These are phyloP conservation scores for Hermodice carunculata DNA, from an alignment of 2,888 invertebrate genomes.

Conservation along the genomic window DNA sequence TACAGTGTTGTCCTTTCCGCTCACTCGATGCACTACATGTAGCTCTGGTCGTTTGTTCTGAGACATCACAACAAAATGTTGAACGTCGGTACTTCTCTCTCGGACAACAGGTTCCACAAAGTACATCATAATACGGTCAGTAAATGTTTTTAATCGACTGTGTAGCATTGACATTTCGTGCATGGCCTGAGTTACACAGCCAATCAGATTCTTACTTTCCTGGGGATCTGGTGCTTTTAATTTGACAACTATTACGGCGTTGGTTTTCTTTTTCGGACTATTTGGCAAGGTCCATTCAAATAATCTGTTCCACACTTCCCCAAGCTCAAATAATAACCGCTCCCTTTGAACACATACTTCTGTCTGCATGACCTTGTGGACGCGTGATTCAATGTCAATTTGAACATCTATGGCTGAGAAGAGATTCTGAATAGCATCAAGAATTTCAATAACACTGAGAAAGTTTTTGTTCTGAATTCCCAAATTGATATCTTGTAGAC, in stretches of 20 bases:
- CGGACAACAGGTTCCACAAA: conserved; percentile 28
- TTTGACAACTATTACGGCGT: conserved; percentile 1
- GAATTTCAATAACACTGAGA: conserved; percentile 19
- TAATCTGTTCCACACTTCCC: conserved; percentile 38
- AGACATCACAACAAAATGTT: conserved; percentile 24
- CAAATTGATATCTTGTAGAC: conserved; percentile 8
- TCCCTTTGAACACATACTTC: conserved; percentile 43
- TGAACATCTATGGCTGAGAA: conserved; percentile 20
- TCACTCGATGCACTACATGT: too few species aligned
- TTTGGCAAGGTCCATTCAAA: conserved; percentile 37
- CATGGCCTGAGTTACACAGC: conserved; percentile 32
- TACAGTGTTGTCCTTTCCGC: conserved; percentile 6
- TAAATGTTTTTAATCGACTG: conserved; percentile 29
- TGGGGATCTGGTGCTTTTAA: conserved; percentile 28
- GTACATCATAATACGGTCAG: conserved; percentile 33
- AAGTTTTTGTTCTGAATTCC: conserved; percentile 14
- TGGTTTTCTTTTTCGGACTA: conserved; percentile 17
- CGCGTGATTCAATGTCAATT: conserved; percentile 26
- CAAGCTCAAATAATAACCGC: conserved; percentile 34
- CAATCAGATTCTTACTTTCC: conserved; percentile 9
- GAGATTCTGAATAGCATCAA: conserved; percentile 24
- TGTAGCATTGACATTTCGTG: conserved; percentile 31
- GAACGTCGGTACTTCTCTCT: conserved; percentile 30
- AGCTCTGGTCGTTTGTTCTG: background rate
- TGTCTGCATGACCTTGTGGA: conserved; percentile 38